Conservation (phyloP, 2,113 vertebrate species). For the Platichthys stellatus region DNA sequence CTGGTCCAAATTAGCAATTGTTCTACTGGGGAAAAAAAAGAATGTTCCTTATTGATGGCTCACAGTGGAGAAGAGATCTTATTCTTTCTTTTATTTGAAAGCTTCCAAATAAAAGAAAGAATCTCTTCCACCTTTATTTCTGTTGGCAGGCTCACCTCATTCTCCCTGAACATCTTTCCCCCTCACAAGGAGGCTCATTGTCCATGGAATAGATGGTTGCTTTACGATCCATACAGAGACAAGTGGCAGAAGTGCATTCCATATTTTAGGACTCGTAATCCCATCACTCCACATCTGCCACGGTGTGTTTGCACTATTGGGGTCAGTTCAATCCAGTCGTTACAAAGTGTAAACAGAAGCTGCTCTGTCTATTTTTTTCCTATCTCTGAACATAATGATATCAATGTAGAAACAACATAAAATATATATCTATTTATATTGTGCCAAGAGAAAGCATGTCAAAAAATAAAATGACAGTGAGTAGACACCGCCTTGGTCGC, state of each 20-base stretch:
- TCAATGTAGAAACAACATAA: slow-evolving; percentile 29
- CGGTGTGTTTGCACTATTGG: slow-evolving; percentile 37
- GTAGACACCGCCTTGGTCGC: neutral
- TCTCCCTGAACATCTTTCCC: slow-evolving; percentile 64
- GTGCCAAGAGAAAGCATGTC: slow-evolving; percentile 3
- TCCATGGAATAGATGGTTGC: slow-evolving; percentile 50
- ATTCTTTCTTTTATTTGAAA: slow-evolving; percentile 60
- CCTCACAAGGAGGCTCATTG: slow-evolving; percentile 70
- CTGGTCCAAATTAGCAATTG: slow-evolving; percentile 55
- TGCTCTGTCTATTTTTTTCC: slow-evolving; percentile 32
- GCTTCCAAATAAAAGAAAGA: too few species aligned
- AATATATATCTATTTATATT: neutral
- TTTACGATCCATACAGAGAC: slow-evolving; percentile 66
- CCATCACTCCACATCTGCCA: slow-evolving; percentile 52
- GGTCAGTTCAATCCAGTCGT: slow-evolving; percentile 43
- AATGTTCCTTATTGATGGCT: slow-evolving; percentile 53
- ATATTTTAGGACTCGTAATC: slow-evolving; percentile 57
- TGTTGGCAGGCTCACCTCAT: slow-evolving; percentile 61
- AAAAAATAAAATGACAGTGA: slow-evolving; percentile 24
- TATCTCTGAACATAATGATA: slow-evolving; percentile 57
- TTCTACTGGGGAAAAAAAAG: slow-evolving; percentile 34
- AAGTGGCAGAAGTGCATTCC: slow-evolving; percentile 74
- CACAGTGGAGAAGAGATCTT: slow-evolving; percentile 54
- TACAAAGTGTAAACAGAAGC: slow-evolving; percentile 48
- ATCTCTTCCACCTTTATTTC: slow-evolving; percentile 67